A percentile compares a stretch with the other conserved stretches of the same genome.
These are phyloP conservation scores for Aricia artaxerxes DNA, from an alignment of 2,888 invertebrate species.

Conservation along the genomic window DNA sequence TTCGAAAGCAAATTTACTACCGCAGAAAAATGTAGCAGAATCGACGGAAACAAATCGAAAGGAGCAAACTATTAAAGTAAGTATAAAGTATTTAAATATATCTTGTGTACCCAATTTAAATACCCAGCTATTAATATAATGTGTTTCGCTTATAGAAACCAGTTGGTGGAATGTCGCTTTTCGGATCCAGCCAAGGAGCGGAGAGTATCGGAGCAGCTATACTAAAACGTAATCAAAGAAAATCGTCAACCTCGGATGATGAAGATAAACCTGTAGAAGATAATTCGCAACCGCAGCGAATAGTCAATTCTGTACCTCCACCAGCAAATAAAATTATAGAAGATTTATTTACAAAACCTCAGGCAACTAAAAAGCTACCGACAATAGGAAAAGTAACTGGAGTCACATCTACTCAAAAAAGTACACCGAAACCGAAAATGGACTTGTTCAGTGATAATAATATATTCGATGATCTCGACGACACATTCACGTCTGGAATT, in stretches of 20 bases:
- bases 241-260: constrained; percentile 57
- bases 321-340: constrained; percentile 52
- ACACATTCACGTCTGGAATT: constrained; percentile 63
- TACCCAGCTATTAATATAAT: neutral
- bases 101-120: no score
- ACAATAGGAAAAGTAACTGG: constrained; percentile 39
- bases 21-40: neutral
- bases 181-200: constrained; percentile 68
- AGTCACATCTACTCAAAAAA: constrained; percentile 39
- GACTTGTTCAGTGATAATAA: constrained; percentile 69
- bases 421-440: constrained; percentile 47
- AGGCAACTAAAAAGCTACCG: constrained; percentile 41
- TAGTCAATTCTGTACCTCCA: neutral
- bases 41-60: neutral
- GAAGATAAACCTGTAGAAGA: constrained; percentile 47
- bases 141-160: constrained; percentile 75
- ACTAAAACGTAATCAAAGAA: constrained; percentile 59
- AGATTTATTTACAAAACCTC: constrained; percentile 62
- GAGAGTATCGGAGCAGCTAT: constrained; percentile 71
- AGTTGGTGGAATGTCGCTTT: constrained; percentile 80
- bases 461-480: constrained; percentile 72
- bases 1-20: neutral
- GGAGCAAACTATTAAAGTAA: constrained; percentile 18
- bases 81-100: neutral
- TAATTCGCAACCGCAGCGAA: constrained; percentile 34